Evolutionary conservation across 2,113 vertebrate species (phyloP), one percentile per base, ranked within the genome.

Genomic region (Prunella fulvescens): DNA sequence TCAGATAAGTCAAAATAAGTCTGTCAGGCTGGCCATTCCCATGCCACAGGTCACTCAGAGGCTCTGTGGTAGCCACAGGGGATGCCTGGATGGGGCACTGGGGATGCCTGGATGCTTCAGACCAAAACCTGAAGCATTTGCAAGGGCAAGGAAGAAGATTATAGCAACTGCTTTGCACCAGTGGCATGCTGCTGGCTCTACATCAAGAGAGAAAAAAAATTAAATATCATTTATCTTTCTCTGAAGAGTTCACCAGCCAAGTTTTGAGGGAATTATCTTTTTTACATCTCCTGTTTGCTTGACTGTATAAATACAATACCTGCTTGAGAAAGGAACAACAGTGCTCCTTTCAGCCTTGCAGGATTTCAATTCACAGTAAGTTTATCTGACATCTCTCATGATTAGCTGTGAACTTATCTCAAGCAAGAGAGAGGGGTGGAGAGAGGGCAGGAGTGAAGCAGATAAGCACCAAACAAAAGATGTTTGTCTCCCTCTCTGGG

Each of bases 221-320:
- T 86, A 96, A 96, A 87, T 92, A 96, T 89, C 6, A 97, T 97
- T 96, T 95, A 77, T 96, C 96, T 93, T 93, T 94, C 96, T 85
- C 66, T 92, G 44, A 33, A 60, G 64, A 90, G 81, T 82, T 91
- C 93, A 86, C 4, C 1, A 74, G 96, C 95, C 96, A 97, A 86
- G 78, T 92, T 96, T 94, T 87, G 91, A 92, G 53, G 64, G 94
- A 94, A 78, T 97, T 94, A 95, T 96, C 96, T 95, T 92, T 91
- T 95, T 92, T 5, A 6, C 81, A 97, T 95, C 70, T 35, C 76
- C 60, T 91, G 71, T 81, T 94, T 91, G 79, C 93, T 95, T 94
- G 93, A 65, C 61, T 96, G 91, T 96, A 81, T 93, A 96, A 95
- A 97, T 88, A 97, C 92, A 94, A 94, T 95, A 93, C 92, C 73